Evolutionary conservation across 2,888 invertebrate species (phyloP), one percentile per base, ranked within the genome.

Genomic region (Macropis europaea): DNA sequence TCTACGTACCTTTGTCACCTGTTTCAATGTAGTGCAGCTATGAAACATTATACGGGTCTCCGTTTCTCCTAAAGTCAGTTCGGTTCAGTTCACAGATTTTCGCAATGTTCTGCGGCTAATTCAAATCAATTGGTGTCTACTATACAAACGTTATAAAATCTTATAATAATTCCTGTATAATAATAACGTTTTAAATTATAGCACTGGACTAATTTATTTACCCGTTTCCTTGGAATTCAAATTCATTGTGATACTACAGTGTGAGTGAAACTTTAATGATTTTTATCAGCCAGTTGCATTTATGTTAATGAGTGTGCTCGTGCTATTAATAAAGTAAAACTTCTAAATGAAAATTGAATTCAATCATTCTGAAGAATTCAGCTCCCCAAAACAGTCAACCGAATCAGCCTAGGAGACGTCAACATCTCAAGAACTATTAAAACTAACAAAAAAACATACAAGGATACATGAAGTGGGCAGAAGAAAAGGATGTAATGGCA

Each of bases 111-210:
- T 68, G 38, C 56, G 17, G 13, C 40, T 61, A 45, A 42, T 24
- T 47, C 34, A 56, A 47, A 5, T 47, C 22, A 2, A 52, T 57
- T 28, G 4, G 59, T 60, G 45, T 62, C 24, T 68, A 40, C 13
- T 45, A 40, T 36, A 54, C 13, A 38, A 50, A 54, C 36, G 15
- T 38, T 50, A n/a, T n/a, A 54, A 47, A 45, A 24, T 38, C 24
- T 36, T 13, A 56, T 9, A 7, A 34, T 34, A 47, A 52, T 43
- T 50, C 30, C 34, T 59, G 11, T 47, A 59, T 30, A 59, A 53
- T 42, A 56, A 43, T 42, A 50, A 30, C 28, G 45, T 26, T 43
- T 45, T 45, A 15, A 36, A 40, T 64, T 48, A 53, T 48, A 47
- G 7, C 11, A 24, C n/a, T 19, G 13, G 17, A 17, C 19, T 57